Conservation (phyloP, 1,140 invertebrate genomes). For the Adoxophyes honmai region DNA sequence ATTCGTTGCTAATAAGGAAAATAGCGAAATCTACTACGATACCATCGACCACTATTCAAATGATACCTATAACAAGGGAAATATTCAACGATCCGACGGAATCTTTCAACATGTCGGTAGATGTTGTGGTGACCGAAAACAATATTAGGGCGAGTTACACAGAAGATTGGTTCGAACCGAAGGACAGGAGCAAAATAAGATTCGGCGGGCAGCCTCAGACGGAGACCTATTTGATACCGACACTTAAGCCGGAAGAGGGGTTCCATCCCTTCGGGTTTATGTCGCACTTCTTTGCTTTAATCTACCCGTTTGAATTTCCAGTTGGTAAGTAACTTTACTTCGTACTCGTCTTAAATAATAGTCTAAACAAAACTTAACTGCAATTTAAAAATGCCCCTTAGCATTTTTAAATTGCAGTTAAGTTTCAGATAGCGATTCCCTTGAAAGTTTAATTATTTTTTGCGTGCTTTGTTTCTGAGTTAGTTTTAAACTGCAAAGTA, state of each 20-base stretch:
- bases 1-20: conserved; percentile 29
- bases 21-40: conserved; percentile 20
- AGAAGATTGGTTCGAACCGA: conserved; percentile 51
- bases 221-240: conserved; percentile 66
- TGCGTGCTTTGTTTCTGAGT: too few relatives aligned
- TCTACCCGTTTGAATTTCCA: conserved; percentile 67
- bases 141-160: conserved; percentile 48
- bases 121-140: conserved; percentile 47
- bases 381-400: too few relatives aligned
- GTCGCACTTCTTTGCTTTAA: conserved; percentile 62
- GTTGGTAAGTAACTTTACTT: conserved; percentile 48
- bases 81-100: conserved; percentile 39
- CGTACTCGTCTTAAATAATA: too few relatives aligned
- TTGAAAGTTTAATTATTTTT: too few relatives aligned
- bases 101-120: conserved; percentile 39
- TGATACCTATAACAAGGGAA: conserved; percentile 58
- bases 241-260: conserved; percentile 60
- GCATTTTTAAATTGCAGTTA: too few relatives aligned
- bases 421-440: too few relatives aligned
- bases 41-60: conserved; percentile 25
- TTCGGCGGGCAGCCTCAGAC: conserved; percentile 62
- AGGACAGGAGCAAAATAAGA: conserved; percentile 65
- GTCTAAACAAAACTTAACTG: too few relatives aligned
- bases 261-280: conserved; percentile 66
- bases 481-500: too few relatives aligned